These are phyloP conservation scores for Lithophane ornitopus DNA, from an alignment of 2,888 invertebrate genomes.

Conservation along the genomic window DNA sequence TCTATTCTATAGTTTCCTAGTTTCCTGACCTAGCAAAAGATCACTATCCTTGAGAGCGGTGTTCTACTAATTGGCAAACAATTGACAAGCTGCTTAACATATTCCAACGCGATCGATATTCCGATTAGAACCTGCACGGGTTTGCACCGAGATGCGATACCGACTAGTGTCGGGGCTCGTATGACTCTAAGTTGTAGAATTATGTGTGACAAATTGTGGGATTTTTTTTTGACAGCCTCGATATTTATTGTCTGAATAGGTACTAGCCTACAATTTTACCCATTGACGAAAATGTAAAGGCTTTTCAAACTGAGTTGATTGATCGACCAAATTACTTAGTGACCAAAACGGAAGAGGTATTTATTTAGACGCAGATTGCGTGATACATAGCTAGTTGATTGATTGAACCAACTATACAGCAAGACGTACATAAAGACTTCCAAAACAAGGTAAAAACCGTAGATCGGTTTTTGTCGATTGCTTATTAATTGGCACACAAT, in stretches of 20 bases:
- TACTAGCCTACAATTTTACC: too few species aligned
- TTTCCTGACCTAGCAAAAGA: background rate
- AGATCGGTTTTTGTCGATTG: too few species aligned
- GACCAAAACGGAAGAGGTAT: slow-evolving; percentile 1
- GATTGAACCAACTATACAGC: background rate
- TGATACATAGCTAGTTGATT: background rate
- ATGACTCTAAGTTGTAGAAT: too few species aligned
- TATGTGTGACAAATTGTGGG: too few species aligned
- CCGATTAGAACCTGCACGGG: slow-evolving; percentile 26
- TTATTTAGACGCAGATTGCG: background rate
- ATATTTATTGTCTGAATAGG: too few species aligned
- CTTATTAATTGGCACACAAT: background rate
- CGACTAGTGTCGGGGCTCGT: background rate
- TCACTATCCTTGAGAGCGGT: slow-evolving; percentile 37
- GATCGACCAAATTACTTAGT: too few species aligned
- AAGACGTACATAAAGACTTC: background rate
- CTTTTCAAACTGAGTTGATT: too few species aligned
- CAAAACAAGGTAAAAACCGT: slow-evolving; percentile 6
- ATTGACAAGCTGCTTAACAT: slow-evolving; percentile 53
- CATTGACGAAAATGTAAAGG: too few species aligned
- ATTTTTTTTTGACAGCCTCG: too few species aligned
- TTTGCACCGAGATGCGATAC: slow-evolving; percentile 8
- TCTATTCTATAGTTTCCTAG: background rate
- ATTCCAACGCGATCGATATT: slow-evolving; percentile 39
- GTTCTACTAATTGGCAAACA: slow-evolving; percentile 45